Conservation (phyloP, 1,140 invertebrate genomes). For the Euschistus heros region DNA sequence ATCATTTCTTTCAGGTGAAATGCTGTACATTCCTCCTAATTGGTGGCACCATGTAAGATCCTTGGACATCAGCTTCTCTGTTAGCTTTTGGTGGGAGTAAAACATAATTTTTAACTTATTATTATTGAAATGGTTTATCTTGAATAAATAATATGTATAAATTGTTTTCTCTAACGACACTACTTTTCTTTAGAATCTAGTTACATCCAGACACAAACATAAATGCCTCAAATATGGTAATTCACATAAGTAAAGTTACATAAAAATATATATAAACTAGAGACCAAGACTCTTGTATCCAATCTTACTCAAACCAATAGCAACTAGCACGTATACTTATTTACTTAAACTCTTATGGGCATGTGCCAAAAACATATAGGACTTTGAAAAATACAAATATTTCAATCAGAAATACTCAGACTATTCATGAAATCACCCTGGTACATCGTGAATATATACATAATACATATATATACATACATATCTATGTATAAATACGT, state of each 20-base stretch:
- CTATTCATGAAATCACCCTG: too few species aligned
- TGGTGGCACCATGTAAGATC: slow-evolving; percentile 92
- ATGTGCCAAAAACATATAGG: too few species aligned
- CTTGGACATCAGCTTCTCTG: slow-evolving; percentile 68
- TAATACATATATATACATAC: too few species aligned
- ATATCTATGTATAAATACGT: too few species aligned
- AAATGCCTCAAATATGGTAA: background rate
- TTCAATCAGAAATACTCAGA: too few species aligned
- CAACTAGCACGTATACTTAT: too few species aligned
- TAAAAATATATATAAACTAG: too few species aligned
- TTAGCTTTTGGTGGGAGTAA: slow-evolving; percentile 79
- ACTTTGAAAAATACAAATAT: too few species aligned
- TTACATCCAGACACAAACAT: background rate
- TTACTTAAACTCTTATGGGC: too few species aligned
- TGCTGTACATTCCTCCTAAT: slow-evolving; percentile 83
- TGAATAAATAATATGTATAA: background rate
- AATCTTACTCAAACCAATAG: too few species aligned
- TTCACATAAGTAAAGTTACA: background rate
- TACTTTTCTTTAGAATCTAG: background rate
- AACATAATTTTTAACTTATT: background rate
- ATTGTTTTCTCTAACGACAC: background rate
- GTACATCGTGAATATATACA: too few species aligned
- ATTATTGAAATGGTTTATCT: background rate
- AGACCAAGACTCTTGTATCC: too few species aligned
- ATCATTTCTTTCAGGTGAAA: slow-evolving; percentile 46